Percentiles rank a stretch among this genome's conserved stretches.
phyloP scores from a whole-genome alignment of 1,140 invertebrate species.

The Drosophila subobscura region DNA sequence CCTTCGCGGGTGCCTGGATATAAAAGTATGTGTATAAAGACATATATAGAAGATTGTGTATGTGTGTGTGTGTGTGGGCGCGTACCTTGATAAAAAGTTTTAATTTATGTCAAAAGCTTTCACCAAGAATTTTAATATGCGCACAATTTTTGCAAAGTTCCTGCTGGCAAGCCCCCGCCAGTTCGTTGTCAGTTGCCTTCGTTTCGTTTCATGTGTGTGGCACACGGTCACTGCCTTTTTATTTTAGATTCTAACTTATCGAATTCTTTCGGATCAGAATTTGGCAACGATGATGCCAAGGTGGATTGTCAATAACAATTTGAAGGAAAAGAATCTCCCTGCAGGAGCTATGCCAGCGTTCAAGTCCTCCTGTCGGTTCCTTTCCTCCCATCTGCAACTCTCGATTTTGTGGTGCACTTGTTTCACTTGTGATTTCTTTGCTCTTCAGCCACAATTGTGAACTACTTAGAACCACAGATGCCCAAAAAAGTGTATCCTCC shows the following conservation, averaged over 20 bases:
- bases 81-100: constrained; percentile 68
- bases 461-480: constrained; percentile 7
- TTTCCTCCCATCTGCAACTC: constrained; percentile 21
- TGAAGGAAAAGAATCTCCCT: too few relatives aligned
- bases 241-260: constrained; percentile 27
- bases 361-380: neutral
- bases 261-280: constrained; percentile 37
- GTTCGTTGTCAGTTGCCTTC: constrained; percentile 26
- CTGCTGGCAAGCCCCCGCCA: neutral
- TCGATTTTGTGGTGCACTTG: constrained; percentile 18
- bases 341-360: too few relatives aligned
- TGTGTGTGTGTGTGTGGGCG: constrained; percentile 3
- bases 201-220: neutral
- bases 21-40: constrained; percentile 4
- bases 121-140: constrained; percentile 83
- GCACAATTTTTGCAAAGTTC: constrained; percentile 78
- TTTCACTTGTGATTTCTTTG: neutral
- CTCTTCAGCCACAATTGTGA: constrained; percentile 28
- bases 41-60: neutral
- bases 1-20: too few relatives aligned
- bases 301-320: neutral
- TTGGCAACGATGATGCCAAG: neutral
- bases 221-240: constrained; percentile 6
- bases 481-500: neutral
- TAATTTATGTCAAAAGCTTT: constrained; percentile 83